A percentile compares a stretch with the other conserved stretches of the same genome.
Conservation (phyloP, 2,888 invertebrate species). For the Odontocolon sp. region DNA sequence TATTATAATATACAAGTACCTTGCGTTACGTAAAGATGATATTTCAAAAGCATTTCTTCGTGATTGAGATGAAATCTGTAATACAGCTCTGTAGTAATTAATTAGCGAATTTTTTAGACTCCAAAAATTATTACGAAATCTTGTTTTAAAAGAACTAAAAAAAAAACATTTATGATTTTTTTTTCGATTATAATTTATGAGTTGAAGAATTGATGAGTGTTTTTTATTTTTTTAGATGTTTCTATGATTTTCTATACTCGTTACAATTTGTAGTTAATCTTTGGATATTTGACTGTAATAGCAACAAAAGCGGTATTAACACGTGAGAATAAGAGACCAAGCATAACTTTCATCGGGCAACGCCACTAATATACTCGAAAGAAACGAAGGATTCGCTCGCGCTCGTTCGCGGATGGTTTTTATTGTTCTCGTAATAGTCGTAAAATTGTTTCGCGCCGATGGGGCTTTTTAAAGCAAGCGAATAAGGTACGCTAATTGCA, state of each 20-base stretch:
- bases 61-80: constrained; percentile 33
- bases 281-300: not conserved
- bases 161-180: too few species aligned
- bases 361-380: constrained; percentile 1
- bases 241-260: too few species aligned
- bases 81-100: not conserved
- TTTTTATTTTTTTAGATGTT: too few species aligned
- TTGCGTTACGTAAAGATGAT: constrained; percentile 19
- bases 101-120: too few species aligned
- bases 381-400: not conserved
- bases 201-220: too few species aligned
- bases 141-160: too few species aligned
- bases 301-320: not conserved
- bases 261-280: not conserved
- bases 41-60: constrained; percentile 32
- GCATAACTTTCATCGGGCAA: constrained; percentile 39
- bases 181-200: too few species aligned
- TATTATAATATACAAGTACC: not conserved
- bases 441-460: constrained; percentile 32
- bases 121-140: too few species aligned
- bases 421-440: constrained; percentile 48
- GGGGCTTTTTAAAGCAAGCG: not conserved
- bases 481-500: constrained; percentile 1
- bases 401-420: constrained; percentile 26
- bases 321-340: constrained; percentile 29